Evolutionary conservation across 1,140 invertebrate genomes (phyloP), one percentile per base, ranked within the genome.

Genomic region (Mizuhopecten yessoensis): DNA sequence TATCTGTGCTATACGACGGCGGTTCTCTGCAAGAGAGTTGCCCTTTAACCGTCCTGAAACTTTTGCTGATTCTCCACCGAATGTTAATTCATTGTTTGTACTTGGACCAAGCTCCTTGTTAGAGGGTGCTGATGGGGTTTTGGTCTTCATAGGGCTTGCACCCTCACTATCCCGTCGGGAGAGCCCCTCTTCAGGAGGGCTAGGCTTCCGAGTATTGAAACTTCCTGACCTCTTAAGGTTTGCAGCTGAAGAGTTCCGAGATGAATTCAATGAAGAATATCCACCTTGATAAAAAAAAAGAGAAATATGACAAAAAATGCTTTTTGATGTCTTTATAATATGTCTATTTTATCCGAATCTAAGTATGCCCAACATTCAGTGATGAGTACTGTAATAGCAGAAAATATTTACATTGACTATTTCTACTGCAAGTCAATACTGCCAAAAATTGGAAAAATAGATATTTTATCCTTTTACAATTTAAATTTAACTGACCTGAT

Each of bases 401-500:
- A n/a, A n/a, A n/a, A n/a, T n/a, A n/a, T n/a, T n/a, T n/a, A n/a
- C n/a, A n/a, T n/a, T n/a, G n/a, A n/a, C n/a, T n/a, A n/a, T n/a
- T n/a, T n/a, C n/a, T n/a, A n/a, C n/a, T n/a, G n/a, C n/a, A n/a
- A n/a, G n/a, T n/a, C n/a, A n/a, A n/a, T n/a, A n/a, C n/a, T n/a
- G n/a, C n/a, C n/a, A n/a, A n/a, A n/a, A n/a, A n/a, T n/a, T n/a
- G n/a, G n/a, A n/a, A n/a, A n/a, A n/a, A n/a, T n/a, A n/a, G n/a
- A n/a, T n/a, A n/a, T n/a, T n/a, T n/a, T n/a, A n/a, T n/a, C n/a
- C n/a, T n/a, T n/a, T n/a, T n/a, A n/a, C n/a, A n/a, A n/a, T n/a
- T n/a, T n/a, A n/a, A n/a, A n/a, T n/a, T 17, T 75, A 33, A 90
- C 88, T 89, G 89, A 96, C 96, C 95, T 91, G 93, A 34, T 33